Evolutionary conservation across 2,113 vertebrate species (phyloP), one percentile per base, ranked within the genome.

Genomic region (Grus americana): DNA sequence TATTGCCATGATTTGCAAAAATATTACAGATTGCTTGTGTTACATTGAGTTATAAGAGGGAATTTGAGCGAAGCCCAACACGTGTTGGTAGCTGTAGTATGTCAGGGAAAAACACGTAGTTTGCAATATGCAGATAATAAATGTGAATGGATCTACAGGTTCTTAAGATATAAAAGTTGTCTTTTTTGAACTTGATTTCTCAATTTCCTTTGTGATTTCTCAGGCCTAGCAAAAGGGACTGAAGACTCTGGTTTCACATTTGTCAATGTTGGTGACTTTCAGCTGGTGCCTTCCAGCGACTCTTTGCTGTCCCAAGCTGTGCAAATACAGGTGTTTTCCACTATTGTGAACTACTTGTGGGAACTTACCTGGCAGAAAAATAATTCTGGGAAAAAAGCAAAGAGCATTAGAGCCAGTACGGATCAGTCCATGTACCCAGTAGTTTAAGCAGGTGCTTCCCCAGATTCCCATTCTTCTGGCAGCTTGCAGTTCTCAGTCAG

Each of bases 1-100:
- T 94, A 90, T 93, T 92, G 79, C 88, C 81, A 57, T 50, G 68
- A 82, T 98, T 95, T 88, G 32, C 57, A 92, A 86, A 90, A 96
- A 67, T 70, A 72, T 86, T 80, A 71, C 50, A 81, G 95, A 95
- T 97, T 23, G 55, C 80, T 93, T 83, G 52, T 74, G 85, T 93
- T 93, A 29, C 15, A 8, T 22, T 95, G 78, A 97, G 61, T 73
- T 86, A 62, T 42, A 78, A 76, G 79, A 90, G 47, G 58, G 73
- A 76, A 68, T 97, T 91, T 86, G 86, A 97, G 65, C 62, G 62
- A 95, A 95, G 52, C 42, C 46, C 46, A 63, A 47, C 50, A 81
- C 3, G 3, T 86, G 75, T 50, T 86, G 74, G 93, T 92, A 88
- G 90, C 80, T 92, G 67, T 59, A 68, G 40, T 18, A 20, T 91